Evolutionary conservation across 1,140 invertebrate species (phyloP).

Genomic region (Lasioglossum baleicum): DNA sequence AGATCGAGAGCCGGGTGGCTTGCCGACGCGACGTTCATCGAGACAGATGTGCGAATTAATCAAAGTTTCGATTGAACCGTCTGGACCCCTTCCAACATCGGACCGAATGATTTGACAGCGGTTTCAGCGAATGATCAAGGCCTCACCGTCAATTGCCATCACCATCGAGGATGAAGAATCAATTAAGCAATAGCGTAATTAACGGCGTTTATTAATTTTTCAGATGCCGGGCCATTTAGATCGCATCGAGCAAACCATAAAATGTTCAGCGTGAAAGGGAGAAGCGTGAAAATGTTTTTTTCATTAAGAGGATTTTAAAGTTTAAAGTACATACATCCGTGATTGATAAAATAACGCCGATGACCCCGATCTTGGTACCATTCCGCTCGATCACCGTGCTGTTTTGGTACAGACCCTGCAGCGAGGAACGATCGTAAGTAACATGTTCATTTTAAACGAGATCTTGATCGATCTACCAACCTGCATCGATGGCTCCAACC

Average conservation of each 20-base stretch:
- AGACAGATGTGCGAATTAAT: not conserved
- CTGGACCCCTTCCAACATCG: not conserved
- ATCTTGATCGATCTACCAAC: conserved; percentile 43
- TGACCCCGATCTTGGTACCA: conserved; percentile 87
- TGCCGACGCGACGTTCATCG: not conserved
- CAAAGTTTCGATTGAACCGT: not conserved
- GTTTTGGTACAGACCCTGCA: conserved; percentile 81
- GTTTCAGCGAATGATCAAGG: not conserved
- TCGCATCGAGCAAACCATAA: not conserved
- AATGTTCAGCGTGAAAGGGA: not conserved
- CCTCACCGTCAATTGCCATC: too few relatives aligned
- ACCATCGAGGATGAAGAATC: too few relatives aligned
- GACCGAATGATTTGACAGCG: not conserved
- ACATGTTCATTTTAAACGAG: not conserved
- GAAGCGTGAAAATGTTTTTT: not conserved
- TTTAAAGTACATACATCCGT: conserved; percentile 83
- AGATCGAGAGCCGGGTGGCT: too few relatives aligned
- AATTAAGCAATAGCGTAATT: too few relatives aligned
- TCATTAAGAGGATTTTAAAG: not conserved
- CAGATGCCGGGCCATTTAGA: not conserved
- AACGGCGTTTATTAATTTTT: too few relatives aligned
- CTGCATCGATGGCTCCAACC: conserved; percentile 85
- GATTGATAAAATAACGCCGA: conserved; percentile 87
- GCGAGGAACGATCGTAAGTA: conserved; percentile 5
- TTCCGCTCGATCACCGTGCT: conserved; percentile 82